Base-by-base conservation (phyloP, 2,797 vertebrate genomes). In the Amniataba percoides region DNA sequence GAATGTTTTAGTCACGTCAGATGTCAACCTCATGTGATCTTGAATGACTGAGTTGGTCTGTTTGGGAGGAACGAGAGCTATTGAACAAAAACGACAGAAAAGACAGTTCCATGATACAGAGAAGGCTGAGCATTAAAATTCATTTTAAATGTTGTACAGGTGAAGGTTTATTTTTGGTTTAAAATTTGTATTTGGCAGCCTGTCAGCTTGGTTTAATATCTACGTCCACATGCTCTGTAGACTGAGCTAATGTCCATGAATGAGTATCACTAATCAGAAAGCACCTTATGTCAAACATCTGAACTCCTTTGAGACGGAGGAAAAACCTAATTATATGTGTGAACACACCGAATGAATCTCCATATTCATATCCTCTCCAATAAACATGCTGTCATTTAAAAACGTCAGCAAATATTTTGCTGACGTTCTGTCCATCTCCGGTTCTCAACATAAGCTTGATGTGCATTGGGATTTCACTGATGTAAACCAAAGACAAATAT, bases 381-480 rank as follows among this genome's bases (percentile, higher is more conserved):
- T 68, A 81, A 83, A 23, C 53, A 52, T 68, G 56, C 64, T 71
- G 68, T 81, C 53, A 56, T 75, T 72, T 59, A 19, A 45, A 77
- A 71, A 46, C 2, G 2, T 72, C 52, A 80, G 78, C 81, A 64
- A 42, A 81, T 68, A 66, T 71, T 84, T 64, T 79, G 55, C 80
- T 83, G 73, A 83, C 64, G n/a, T 71, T 74, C 45, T 36, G 15
- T 23, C 51, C 23, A 46, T 65, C 19, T 43, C 42, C 16, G n/a
- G 58, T 18, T 43, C 43, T 66, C 27, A 64, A 25, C n/a, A 43
- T 18, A 19, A 42, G 21, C n/a, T 8, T 25, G 7, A n/a, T 45
- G 21, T 52, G 64, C 18, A n/a, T 49, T 65, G 5, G 11, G 25
- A 42, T 59, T 23, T 61, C 12, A 61, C 0, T 36, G n/a, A 34